phyloP scores from a whole-genome alignment of 1,140 invertebrate genomes.

The Sipha flava region DNA sequence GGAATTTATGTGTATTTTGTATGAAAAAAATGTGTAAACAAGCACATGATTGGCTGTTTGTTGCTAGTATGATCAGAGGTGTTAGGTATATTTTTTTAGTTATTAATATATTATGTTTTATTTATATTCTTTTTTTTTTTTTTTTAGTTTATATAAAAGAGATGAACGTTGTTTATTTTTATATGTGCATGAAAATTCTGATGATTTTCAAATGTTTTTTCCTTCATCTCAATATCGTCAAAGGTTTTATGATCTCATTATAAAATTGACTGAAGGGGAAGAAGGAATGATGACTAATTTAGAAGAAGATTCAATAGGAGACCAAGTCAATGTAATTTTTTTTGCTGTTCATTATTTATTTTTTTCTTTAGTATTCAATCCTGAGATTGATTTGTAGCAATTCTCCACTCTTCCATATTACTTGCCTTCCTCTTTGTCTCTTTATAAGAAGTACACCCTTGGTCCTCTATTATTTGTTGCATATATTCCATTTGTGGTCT shows the following conservation, averaged over 20 bases:
- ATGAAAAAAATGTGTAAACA: conserved; percentile 68
- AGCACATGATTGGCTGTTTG: conserved; percentile 90
- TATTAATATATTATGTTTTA: background rate
- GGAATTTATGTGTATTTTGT: conserved; percentile 70
- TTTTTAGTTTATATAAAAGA: conserved; percentile 77
- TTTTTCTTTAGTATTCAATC: no score
- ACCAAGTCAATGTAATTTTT: conserved; percentile 56
- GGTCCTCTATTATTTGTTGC: no score
- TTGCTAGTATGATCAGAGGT: conserved; percentile 81
- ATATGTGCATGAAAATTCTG: conserved; percentile 95
- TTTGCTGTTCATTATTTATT: background rate
- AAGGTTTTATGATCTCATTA: conserved; percentile 69
- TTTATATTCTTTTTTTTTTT: conserved; percentile 19
- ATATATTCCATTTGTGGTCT: no score
- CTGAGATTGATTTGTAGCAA: no score
- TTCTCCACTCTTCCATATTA: no score
- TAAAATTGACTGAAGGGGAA: conserved; percentile 77
- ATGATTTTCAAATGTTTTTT: conserved; percentile 98
- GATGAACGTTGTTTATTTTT: conserved; percentile 93
- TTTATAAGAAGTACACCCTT: no score
- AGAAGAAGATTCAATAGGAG: conserved; percentile 59
- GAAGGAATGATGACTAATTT: conserved; percentile 76
- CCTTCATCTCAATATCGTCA: conserved; percentile 78
- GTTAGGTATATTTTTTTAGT: conserved; percentile 53
- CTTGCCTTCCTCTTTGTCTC: no score